Evolutionary conservation across 2,113 vertebrate genomes (phyloP), one percentile per base, ranked within the genome.

Genomic region (Oenanthe oenanthe): DNA sequence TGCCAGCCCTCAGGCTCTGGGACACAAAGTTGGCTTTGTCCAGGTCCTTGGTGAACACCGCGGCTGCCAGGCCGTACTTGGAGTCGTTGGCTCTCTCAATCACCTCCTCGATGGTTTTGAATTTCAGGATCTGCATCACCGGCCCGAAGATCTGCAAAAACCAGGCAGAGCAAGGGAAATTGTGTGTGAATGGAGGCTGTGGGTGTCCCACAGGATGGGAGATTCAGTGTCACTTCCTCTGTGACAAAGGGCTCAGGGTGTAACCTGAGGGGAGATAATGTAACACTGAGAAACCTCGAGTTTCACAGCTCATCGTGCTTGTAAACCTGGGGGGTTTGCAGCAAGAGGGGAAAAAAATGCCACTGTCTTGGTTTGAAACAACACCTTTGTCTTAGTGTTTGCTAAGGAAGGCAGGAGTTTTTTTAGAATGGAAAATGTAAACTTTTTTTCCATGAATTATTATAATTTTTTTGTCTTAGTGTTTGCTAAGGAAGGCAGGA

Each of bases 61-160:
- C 99, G 0, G 99, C 99, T 14, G 99, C 99, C 29, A 99, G 97
- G 9, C 99, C 99, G 0, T 99, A 99, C 88, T 98, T 98, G 21
- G 98, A 98, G 82, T 98, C 96, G 4, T 99, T 99, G 85, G 99
- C 99, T 98, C 99, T 97, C n/a, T 97, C 98, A 7, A 99, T 85
- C 0, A 98, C 99, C 88, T 99, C 99, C 93, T 99, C 99, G 3
- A 99, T 70, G 7, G 98, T 98, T 92, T 98, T 99, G 94, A 99
- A 99, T 95, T 99, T 99, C 43, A 99, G 94, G 72, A 99, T 98
- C 97, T 99, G 99, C 99, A 99, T 99, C 57, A 99, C 99, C 0
- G 99, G 99, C 48, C 99, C 99, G 48, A 99, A 99, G 77, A 99
- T 99, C 99, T 99, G 88, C 22, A 63, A 80, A 57, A 89, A 2